Evolutionary conservation across 2,888 invertebrate species (phyloP).

Genomic region (Lithophane ornitopus): DNA sequence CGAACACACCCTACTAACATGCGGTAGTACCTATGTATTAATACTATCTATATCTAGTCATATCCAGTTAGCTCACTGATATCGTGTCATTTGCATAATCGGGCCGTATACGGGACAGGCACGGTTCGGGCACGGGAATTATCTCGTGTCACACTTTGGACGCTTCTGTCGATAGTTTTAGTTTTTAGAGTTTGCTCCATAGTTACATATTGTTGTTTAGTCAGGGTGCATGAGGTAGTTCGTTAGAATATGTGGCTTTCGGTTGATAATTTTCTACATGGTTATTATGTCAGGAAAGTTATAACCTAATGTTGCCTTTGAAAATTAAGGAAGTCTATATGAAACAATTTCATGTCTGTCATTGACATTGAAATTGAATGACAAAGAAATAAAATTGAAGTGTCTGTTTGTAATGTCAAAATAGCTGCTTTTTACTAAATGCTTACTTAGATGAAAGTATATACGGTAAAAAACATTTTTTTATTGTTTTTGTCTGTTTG

Average conservation of each 20-base stretch:
- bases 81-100: constrained; percentile 73
- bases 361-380: no score
- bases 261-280: not conserved
- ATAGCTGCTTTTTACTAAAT: no score
- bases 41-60: constrained; percentile 23
- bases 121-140: constrained; percentile 57
- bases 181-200: constrained; percentile 45
- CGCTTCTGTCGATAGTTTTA: constrained; percentile 51
- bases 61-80: constrained; percentile 68
- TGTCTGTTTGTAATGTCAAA: no score
- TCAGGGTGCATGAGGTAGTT: constrained; percentile 22
- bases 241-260: not conserved
- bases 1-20: constrained; percentile 14
- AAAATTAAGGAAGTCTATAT: not conserved
- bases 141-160: constrained; percentile 64
- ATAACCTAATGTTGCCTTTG: not conserved
- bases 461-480: no score
- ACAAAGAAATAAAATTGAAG: no score
- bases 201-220: constrained; percentile 42
- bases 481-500: no score
- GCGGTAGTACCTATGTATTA: not conserved
- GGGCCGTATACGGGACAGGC: constrained; percentile 42
- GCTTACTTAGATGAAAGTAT: no score
- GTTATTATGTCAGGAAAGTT: not conserved
- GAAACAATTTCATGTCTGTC: not conserved